phyloP scores from a whole-genome alignment of 2,888 invertebrate genomes.

The Tupiocoris notatus region DNA sequence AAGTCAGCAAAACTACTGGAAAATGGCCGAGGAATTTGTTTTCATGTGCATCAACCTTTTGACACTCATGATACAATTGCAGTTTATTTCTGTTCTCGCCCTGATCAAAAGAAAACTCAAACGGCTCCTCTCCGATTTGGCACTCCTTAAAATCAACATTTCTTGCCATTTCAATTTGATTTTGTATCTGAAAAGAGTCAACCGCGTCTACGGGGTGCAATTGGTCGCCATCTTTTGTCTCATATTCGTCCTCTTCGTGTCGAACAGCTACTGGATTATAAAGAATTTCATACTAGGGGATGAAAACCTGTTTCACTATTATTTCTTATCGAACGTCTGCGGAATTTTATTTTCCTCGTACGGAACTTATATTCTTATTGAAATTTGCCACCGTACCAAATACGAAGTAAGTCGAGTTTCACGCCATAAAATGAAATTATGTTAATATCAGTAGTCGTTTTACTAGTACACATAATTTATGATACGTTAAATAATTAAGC shows the following conservation, averaged over 20 bases:
- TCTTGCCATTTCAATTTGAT: neutral
- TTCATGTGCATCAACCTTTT: neutral
- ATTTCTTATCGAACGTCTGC: neutral
- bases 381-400: neutral
- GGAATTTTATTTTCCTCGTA: neutral
- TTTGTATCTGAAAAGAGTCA: neutral
- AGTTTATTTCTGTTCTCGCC: neutral
- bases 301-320: neutral
- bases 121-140: neutral
- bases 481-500: too few species aligned
- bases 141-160: neutral
- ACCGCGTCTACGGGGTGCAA: neutral
- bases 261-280: constrained; percentile 1
- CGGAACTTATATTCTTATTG: neutral
- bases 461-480: neutral
- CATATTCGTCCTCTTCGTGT: constrained; percentile 1
- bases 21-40: neutral
- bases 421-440: neutral
- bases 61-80: neutral
- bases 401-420: neutral
- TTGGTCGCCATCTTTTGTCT: neutral
- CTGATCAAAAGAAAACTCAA: neutral
- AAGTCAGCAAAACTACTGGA: neutral
- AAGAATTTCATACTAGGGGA: neutral
- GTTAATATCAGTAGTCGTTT: neutral